Conservation (phyloP, 92 coral and sea anemone species). For the Porites rus region DNA sequence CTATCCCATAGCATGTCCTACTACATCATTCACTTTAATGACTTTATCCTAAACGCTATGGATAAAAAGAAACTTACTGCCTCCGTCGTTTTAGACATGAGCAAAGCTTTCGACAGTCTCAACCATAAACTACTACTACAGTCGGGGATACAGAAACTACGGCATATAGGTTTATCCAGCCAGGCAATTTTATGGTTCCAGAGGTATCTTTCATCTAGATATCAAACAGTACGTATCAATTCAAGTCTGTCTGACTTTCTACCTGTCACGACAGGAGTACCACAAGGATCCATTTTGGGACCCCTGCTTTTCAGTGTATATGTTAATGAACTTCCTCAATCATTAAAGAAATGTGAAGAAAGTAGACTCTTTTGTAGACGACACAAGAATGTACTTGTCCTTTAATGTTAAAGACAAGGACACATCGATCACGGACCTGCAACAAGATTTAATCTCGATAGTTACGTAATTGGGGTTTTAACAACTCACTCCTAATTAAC, state of each 20-base stretch:
- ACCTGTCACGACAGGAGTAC: slow-evolving; percentile 32
- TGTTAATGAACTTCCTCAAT: slow-evolving; percentile 29
- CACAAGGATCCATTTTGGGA: slow-evolving; percentile 34
- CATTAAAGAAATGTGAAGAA: slow-evolving; percentile 22
- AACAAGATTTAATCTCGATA: slow-evolving; percentile 28
- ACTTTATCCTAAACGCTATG: no score
- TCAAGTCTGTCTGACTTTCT: slow-evolving; percentile 29
- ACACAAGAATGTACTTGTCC: slow-evolving; percentile 32
- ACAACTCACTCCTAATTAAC: slow-evolving; percentile 40
- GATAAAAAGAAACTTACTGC: no score
- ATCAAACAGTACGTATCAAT: slow-evolving; percentile 41
- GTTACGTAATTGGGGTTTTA: slow-evolving; percentile 6
- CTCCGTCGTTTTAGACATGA: no score
- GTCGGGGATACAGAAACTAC: no score
- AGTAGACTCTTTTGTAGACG: slow-evolving; percentile 18
- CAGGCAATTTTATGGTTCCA: slow-evolving; percentile 36
- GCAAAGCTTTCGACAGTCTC: no score
- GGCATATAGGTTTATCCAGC: slow-evolving; percentile 33
- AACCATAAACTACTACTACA: no score
- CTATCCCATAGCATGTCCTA: no score
- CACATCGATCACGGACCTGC: slow-evolving; percentile 28
- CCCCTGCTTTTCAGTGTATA: slow-evolving; percentile 27
- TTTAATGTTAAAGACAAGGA: slow-evolving; percentile 26
- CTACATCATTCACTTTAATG: no score
- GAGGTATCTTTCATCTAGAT: slow-evolving; percentile 47